Evolutionary conservation across 2,797 vertebrate species (phyloP).

Genomic region (Rhinogobio ventralis): DNA sequence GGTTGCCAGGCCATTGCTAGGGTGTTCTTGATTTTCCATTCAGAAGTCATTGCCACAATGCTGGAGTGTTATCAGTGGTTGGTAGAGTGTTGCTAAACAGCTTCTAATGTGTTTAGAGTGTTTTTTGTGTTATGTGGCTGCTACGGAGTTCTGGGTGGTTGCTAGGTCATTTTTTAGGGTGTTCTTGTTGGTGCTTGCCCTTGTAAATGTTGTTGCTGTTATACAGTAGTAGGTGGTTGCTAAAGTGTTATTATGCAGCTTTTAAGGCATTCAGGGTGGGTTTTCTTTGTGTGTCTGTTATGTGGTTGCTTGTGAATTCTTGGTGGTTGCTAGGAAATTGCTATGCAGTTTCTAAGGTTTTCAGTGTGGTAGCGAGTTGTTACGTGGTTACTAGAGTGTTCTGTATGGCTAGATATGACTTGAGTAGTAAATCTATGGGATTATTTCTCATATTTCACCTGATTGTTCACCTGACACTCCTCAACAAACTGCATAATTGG

Average conservation of each 20-base stretch:
- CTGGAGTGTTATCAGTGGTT: not conserved
- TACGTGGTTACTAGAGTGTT: not conserved
- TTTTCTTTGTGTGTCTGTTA: not conserved
- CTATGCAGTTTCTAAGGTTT: not conserved
- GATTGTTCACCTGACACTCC: not conserved
- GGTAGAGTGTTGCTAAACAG: not conserved
- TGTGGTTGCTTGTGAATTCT: not conserved
- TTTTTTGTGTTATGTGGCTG: not conserved
- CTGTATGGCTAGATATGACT: not conserved
- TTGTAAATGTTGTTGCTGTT: too few species aligned
- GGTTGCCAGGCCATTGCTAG: not conserved
- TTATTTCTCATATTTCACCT: not conserved
- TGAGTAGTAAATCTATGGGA: not conserved
- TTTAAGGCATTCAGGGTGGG: not conserved
- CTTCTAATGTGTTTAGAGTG: too few species aligned
- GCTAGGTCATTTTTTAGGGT: not conserved
- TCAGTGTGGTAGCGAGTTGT: not conserved
- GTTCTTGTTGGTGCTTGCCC: not conserved
- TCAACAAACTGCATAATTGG: not conserved
- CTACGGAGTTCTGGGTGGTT: too few species aligned
- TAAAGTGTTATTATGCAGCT: not conserved
- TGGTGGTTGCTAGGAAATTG: not conserved
- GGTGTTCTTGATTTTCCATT: not conserved
- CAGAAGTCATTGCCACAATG: not conserved
- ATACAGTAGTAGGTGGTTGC: too few species aligned